These are phyloP conservation scores for Drosophila kepulauana DNA, from an alignment of 1,140 invertebrate genomes.

Conservation along the genomic window DNA sequence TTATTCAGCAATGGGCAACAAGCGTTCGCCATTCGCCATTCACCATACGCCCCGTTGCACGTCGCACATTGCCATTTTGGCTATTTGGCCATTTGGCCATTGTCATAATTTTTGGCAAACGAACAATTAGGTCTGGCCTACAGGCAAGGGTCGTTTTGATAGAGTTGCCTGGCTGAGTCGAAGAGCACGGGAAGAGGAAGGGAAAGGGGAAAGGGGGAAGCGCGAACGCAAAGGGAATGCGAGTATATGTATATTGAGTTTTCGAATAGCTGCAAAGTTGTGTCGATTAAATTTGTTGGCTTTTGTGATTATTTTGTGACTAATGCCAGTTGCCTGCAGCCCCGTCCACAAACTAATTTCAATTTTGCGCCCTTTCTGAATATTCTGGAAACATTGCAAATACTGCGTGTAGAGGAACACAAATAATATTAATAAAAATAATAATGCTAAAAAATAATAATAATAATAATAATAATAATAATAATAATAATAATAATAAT, in stretches of 20 bases:
- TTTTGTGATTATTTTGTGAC: conserved; percentile 68
- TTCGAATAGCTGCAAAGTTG: conserved; percentile 52
- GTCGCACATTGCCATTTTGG: conserved; percentile 29
- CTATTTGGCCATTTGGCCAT: conserved; percentile 48
- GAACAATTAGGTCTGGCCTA: conserved; percentile 64
- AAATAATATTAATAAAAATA: too few species aligned
- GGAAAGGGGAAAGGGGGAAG: too few species aligned
- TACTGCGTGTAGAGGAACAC: too few species aligned
- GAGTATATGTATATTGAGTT: conserved; percentile 18
- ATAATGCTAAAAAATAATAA: too few species aligned
- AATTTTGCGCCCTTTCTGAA: background rate
- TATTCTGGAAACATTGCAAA: background rate
- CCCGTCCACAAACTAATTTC: background rate
- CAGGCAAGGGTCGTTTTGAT: conserved; percentile 3
- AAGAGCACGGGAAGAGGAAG: background rate
- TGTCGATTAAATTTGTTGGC: conserved; percentile 68
- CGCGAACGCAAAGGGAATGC: background rate
- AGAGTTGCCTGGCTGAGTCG: background rate
- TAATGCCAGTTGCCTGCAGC: background rate
- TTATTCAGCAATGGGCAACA: conserved; percentile 41
- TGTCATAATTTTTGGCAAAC: conserved; percentile 63
- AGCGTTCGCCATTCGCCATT: conserved; percentile 20
- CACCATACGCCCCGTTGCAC: background rate
- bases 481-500: too few species aligned
- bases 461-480: too few species aligned